Base-by-base conservation (phyloP, 2,888 invertebrate species). In the Cephus runcator region DNA sequence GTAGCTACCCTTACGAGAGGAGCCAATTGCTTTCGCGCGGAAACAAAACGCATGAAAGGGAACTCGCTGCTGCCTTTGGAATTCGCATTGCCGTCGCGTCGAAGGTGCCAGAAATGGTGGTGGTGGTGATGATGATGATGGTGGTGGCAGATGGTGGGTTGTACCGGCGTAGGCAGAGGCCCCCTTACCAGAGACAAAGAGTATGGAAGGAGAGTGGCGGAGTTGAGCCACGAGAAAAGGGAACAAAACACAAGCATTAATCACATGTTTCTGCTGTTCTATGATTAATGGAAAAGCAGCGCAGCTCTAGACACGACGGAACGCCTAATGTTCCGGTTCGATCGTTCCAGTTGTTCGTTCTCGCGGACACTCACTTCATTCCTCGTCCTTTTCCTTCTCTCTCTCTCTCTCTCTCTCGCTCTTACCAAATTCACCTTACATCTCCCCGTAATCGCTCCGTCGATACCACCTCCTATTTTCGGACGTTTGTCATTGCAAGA, bases 201-300 rank as follows among this genome's bases (percentile, higher is more conserved):
- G 69, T 31, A 35, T 69, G 35, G 69, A 35, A 56, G 73, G 78
- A 78, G 73, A 81, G 78, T 75, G 76, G 77, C 79, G 75, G 78
- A 40, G 73, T 56, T 56, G 23, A 56, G 23, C 56, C 56, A 56
- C 56, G 56, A 73, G 77, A 76, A 75, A 79, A 73, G 76, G 33
- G 69, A 78, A 79, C 69, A 77, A 79, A 80, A 80, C 79, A 74
- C 83, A 82, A 84, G 82, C 87, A 88, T 87, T 87, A 88, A 87
- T 87, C 87, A 87, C 82, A 79, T 83, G 81, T 84, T 85, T 83
- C 84, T 84, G 83, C 82, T 81, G 81, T 79, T 84, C 83, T 85
- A 86, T 88, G 88, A 88, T 88, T 88, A 88, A 88, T 88, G 87
- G 83, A 73, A 75, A 34, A 69, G 75, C 75, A 15, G 71, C 23